Base-by-base conservation (phyloP, 2,888 invertebrate genomes). In the Keiferia lycopersicella region DNA sequence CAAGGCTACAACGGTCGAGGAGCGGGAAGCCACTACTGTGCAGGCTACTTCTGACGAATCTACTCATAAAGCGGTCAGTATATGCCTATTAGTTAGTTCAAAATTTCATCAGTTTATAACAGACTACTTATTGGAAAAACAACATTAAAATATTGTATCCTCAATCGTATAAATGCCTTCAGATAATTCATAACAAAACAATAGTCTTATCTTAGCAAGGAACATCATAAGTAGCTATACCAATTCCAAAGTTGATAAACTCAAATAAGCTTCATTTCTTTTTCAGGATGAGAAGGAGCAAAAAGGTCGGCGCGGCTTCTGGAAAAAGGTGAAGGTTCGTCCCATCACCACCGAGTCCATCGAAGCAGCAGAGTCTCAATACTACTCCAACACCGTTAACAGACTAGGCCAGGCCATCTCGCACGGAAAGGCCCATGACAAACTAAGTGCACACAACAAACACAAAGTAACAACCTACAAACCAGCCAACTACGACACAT, bases 311-410 rank as follows among this genome's bases (percentile, higher is more conserved):
- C 93, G 95, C 68, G 95, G 96, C 62, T 94, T 94, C 74, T 96
- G 96, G 94, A 95, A 95, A 74, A 93, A 95, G 69, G 94, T 96
- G 0, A 94, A 94, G 69, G 94, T 94, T 30, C 92, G 92, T 57
- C 93, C 93, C 4, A 84, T 83, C 11, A 76, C 79, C 53, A 77
- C 86, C 4, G 96, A 96, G 80, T 93, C 94, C 26, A 94, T 96
- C 61, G 96, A 96, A 76, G 93, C 94, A 0, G 96, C 96, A 0
- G 97, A 97, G 81, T 96, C 96, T 0, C 96, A 97, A 82, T 90
- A 89, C 75, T 92, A 91, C 72, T 69, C 82, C 2, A 95, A 94
- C 75, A 93, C 95, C 38, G 94, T 93, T 6, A 88, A 93, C 68
- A 86, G 91, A 66, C 80, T 93, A 4, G 86, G 85, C 56, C 80